A percentile compares a stretch with the other conserved stretches of the same genome.
phyloP scores from a whole-genome alignment of 2,113 vertebrate species.

The Crypturellus undulatus region DNA sequence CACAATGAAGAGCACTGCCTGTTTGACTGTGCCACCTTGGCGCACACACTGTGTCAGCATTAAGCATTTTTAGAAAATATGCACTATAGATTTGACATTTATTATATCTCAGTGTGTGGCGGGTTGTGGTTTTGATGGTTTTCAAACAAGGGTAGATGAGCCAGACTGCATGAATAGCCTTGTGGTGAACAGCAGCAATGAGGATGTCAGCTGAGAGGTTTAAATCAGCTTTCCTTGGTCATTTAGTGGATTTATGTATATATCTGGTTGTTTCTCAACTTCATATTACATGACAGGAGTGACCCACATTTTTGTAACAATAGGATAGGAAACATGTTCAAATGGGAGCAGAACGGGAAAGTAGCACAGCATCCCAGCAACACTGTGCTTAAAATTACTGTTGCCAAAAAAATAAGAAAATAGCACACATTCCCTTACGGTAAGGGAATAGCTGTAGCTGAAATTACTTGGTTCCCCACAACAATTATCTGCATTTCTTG shows the following conservation, averaged over 20 bases:
- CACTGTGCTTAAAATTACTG: neutral
- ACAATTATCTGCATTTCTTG: constrained; percentile 3
- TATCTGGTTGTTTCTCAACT: neutral
- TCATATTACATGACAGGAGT: neutral
- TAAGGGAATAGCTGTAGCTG: neutral
- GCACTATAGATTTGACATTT: constrained; percentile 15
- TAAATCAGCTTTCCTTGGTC: constrained; percentile 17
- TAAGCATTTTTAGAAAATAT: constrained; percentile 41
- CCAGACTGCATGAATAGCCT: constrained; percentile 41
- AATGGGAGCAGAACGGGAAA: neutral
- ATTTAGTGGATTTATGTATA: constrained; percentile 49
- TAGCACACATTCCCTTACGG: neutral
- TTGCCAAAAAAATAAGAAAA: neutral
- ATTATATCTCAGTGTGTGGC: neutral
- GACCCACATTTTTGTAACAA: neutral
- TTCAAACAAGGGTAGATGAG: constrained; percentile 24
- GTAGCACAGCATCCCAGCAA: neutral
- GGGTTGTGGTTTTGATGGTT: constrained; percentile 49
- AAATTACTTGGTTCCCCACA: neutral
- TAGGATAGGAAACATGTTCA: neutral
- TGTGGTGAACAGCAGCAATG: constrained; percentile 28
- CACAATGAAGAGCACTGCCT: neutral
- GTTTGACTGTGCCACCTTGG: neutral
- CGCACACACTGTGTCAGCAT: neutral
- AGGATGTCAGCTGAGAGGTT: constrained; percentile 45